Evolutionary conservation across 2,113 vertebrate genomes (phyloP).

Genomic region (Macquaria australasica): DNA sequence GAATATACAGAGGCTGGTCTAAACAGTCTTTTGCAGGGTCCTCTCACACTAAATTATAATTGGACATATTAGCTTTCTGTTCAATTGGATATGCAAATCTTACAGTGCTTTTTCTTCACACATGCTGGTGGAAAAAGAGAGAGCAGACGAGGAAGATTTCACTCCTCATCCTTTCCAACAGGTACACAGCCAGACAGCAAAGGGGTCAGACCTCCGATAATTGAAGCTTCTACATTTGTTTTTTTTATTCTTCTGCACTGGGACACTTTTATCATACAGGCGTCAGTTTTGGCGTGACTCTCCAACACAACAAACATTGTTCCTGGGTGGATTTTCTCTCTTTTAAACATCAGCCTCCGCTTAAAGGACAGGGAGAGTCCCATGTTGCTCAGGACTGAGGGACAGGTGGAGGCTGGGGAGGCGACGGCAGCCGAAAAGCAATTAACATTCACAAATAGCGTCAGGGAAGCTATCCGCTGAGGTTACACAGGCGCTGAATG

Average conservation of each 20-base stretch:
- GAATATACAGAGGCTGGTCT: conserved; percentile 25
- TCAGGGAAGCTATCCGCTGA: conserved; percentile 71
- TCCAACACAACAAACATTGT: conserved; percentile 40
- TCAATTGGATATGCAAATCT: conserved; percentile 60
- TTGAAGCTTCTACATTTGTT: conserved; percentile 24
- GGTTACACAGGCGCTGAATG: conserved; percentile 76
- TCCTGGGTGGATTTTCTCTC: conserved; percentile 17
- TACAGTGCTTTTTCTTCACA: not conserved
- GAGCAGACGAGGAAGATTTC: conserved; percentile 24
- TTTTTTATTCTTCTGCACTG: not conserved
- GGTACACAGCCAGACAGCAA: conserved; percentile 15
- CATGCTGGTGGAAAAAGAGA: not conserved
- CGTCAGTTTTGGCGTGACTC: conserved; percentile 6
- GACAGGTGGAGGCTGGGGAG: conserved; percentile 56
- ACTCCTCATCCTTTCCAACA: conserved; percentile 33
- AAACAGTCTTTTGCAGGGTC: conserved; percentile 40
- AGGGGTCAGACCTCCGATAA: conserved; percentile 45
- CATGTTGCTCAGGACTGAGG: conserved; percentile 45
- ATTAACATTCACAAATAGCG: conserved; percentile 84
- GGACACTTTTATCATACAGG: conserved; percentile 24
- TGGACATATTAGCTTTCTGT: conserved; percentile 59
- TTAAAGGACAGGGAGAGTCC: conserved; percentile 52
- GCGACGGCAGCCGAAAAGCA: conserved; percentile 66
- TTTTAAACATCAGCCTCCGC: conserved; percentile 37
- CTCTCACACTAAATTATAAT: conserved; percentile 52